Evolutionary conservation across 2,888 invertebrate genomes (phyloP), one percentile per base, ranked within the genome.

Genomic region (Dendrolimus houi): DNA sequence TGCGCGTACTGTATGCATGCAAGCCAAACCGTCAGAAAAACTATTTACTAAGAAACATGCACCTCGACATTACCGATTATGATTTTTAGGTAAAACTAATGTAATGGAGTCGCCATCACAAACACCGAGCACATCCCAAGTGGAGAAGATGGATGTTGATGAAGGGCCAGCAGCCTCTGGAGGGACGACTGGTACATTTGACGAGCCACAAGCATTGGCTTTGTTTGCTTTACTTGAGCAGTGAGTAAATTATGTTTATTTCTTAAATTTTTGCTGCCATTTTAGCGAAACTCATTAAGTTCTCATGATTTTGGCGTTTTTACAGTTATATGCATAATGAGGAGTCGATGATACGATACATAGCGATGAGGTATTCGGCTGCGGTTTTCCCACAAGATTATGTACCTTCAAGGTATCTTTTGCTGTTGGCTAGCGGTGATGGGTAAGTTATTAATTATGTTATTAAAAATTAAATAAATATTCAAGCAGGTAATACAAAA

Each of bases 371-470:
- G 60, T 97, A 96, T 71, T 92, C 96, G 0, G 94, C 95, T 3
- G 93, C 93, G 8, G 95, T 97, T 64, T 98, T 97, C 81, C 96
- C 96, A 0, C 91, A 93, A 47, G 93, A 95, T 71, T 96, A 96
- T 79, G 94, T 96, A 0, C 95, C 96, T 0, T 95, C 97, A 0
- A 92, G 96, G 71, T 97, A 95, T 77, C 87, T 97, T 9, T 83
- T 98, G 57, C 87, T 98, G 14, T 80, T 97, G 58, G 96, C 97
- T 47, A 95, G 95, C 65, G 97, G 97, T 54, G 97, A 98, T 76
- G 92, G 92, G 96, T 96, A 80, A 91, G 83, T 59, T 54, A 12
- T 54, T 17, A 55, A 29, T 2, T 29, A 29, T 29, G 2, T 29
- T 29, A 29, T 29, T 29, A 29, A 29, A 29, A 29, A 29, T 29